Evolutionary conservation across 2,797 vertebrate species (phyloP), one percentile per base, ranked within the genome.

Genomic region (Thripadectes ignobilis): DNA sequence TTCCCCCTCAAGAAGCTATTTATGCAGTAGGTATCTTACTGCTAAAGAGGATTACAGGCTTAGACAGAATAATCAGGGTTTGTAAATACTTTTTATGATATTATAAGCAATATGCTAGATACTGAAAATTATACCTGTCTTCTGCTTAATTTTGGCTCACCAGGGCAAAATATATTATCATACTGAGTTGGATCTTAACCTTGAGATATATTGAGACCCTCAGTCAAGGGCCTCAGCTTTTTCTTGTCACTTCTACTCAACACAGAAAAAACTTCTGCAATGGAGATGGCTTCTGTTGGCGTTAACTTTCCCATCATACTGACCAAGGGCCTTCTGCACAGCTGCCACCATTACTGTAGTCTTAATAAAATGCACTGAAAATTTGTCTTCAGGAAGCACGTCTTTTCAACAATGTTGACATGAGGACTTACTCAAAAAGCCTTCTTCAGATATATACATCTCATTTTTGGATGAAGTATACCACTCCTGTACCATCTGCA

Each of bases 11-110:
- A 80, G 30, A 79, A 96, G n/a, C n/a, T 80, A 61, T 87, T 90
- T 87, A 68, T 80, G 41, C 36, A 48, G 46, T 51, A 88, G 65
- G 27, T 89, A 65, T 93, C 72, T 82, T 83, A 41, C 18, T 86
- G 22, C 26, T 89, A 82, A 95, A 87, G 75, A 94, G 89, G 82
- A 91, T 93, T 94, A 96, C 23, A 82, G 71, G 75, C 57, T 93
- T 92, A 95, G 57, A 74, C 65, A 76, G 7, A 80, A 38, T 88
- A 89, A 93, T 87, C 71, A 72, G 41, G 29, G 32, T 77, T 92
- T 94, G 71, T 61, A 93, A 88, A 72, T 74, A 67, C 21, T 65
- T 89, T 81, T 80, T 79, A 71, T 75, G n/a, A 65, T 79, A 73
- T 67, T 84, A 61, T 49, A 55, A 82, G 26, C 19, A 83, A 52